A percentile compares a stretch with the other conserved stretches of the same genome.
These are phyloP conservation scores for Pseudococcus viburni DNA, from an alignment of 2,888 invertebrate genomes.

Conservation along the genomic window DNA sequence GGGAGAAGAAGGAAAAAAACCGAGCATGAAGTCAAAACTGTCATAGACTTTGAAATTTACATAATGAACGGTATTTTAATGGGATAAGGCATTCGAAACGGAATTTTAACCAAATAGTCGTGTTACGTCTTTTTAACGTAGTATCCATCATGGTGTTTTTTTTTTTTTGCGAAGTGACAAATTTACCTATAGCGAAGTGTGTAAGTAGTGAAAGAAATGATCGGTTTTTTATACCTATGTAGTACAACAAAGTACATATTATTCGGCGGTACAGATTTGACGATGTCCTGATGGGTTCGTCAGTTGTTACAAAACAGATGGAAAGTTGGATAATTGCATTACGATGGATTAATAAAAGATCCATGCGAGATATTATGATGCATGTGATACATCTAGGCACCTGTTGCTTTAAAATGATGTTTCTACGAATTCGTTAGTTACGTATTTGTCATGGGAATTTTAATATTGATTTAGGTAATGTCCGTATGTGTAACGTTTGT, in stretches of 20 bases:
- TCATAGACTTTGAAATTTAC: conserved; percentile 55
- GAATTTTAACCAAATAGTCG: conserved; percentile 48
- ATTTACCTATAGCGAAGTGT: not conserved
- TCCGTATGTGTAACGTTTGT: not conserved
- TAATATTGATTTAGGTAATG: not conserved
- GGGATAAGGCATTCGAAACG: conserved; percentile 2
- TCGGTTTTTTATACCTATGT: not conserved
- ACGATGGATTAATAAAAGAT: not conserved
- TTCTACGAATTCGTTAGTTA: not conserved
- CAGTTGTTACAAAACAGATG: not conserved
- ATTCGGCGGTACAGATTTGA: not conserved
- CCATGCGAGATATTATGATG: not conserved
- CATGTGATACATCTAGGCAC: not conserved
- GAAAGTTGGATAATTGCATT: conserved; percentile 31
- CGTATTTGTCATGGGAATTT: conserved; percentile 3
- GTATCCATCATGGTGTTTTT: not conserved
- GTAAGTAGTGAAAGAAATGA: not conserved
- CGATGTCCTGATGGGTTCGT: not conserved
- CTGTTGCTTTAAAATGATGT: not conserved
- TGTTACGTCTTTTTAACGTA: not conserved
- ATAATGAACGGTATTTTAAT: conserved; percentile 57
- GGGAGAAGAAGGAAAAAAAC: not conserved
- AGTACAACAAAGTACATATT: not conserved
- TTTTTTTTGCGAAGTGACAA: not conserved
- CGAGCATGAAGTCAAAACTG: conserved; percentile 29